Percentiles rank a stretch among this genome's conserved stretches.
These are phyloP conservation scores for Ursus arctos DNA, from an alignment of 2,113 vertebrate species.

Conservation along the genomic window DNA sequence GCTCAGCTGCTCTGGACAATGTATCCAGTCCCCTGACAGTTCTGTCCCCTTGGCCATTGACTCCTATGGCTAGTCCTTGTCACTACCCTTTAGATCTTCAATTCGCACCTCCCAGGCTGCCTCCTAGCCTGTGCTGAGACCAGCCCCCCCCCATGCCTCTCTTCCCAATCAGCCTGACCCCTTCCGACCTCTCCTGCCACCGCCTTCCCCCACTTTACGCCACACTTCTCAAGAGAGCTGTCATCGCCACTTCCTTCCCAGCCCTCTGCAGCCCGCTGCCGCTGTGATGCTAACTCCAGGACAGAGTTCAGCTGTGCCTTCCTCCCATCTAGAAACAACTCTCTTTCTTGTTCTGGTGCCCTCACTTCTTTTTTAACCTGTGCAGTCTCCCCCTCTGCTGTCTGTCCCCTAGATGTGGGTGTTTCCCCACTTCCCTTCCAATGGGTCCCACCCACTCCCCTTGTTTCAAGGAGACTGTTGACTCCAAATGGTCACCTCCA, in stretches of 20 bases:
- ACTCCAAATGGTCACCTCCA: not conserved
- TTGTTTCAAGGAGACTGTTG: not conserved
- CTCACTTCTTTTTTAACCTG: not conserved
- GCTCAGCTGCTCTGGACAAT: not conserved
- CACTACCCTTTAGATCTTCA: not conserved
- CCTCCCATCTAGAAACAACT: not conserved
- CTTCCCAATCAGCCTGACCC: not conserved
- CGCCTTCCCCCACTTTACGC: not conserved
- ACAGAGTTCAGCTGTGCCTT: not conserved
- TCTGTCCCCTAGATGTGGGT: not conserved
- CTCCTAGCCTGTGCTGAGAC: not conserved
- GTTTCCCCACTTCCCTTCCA: not conserved
- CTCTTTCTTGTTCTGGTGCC: not conserved
- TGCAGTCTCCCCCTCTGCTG: not conserved
- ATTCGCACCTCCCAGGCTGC: not conserved
- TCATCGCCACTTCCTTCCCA: not conserved
- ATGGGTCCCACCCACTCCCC: not conserved
- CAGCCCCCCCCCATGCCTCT: not conserved
- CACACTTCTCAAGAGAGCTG: not conserved
- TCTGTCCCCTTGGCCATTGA: not conserved
- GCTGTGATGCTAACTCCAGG: not conserved
- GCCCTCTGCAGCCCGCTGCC: not conserved
- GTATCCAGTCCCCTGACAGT: not conserved
- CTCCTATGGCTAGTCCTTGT: not conserved
- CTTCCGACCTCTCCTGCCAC: not conserved